These are phyloP conservation scores for Drosophila phalerata DNA, from an alignment of 2,888 invertebrate species.

Conservation along the genomic window DNA sequence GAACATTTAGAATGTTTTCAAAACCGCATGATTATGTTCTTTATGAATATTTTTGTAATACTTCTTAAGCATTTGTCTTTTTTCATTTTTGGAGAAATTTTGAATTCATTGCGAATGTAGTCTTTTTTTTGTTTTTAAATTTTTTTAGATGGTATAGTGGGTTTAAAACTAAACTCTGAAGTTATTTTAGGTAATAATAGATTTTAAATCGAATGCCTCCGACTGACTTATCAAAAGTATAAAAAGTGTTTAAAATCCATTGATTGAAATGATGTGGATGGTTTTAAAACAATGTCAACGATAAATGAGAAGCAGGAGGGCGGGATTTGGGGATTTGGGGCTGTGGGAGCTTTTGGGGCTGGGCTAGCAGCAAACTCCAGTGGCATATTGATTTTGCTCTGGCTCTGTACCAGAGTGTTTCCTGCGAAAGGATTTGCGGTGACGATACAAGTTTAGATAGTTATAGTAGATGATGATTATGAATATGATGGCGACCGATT, in stretches of 20 bases:
- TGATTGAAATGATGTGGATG: slow-evolving; percentile 55
- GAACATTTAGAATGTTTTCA: slow-evolving; percentile 76
- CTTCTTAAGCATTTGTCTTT: slow-evolving; percentile 79
- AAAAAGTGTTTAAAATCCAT: slow-evolving; percentile 82
- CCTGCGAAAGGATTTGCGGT: slow-evolving; percentile 86
- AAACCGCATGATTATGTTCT: slow-evolving; percentile 75
- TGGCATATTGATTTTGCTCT: slow-evolving; percentile 27
- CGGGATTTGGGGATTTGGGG: not conserved
- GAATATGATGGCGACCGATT: slow-evolving; percentile 58
- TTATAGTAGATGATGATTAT: slow-evolving; percentile 83
- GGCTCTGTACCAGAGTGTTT: slow-evolving; percentile 66
- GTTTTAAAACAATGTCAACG: slow-evolving; percentile 37
- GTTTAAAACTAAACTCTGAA: slow-evolving; percentile 76
- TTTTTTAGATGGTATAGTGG: slow-evolving; percentile 48
- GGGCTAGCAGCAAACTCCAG: slow-evolving; percentile 61
- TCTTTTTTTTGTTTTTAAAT: slow-evolving; percentile 55
- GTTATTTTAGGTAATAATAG: slow-evolving; percentile 57
- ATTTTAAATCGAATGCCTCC: slow-evolving; percentile 82
- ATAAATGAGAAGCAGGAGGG: slow-evolving; percentile 21
- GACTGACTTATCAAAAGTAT: slow-evolving; percentile 81
- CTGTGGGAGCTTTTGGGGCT: not conserved
- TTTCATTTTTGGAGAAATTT: slow-evolving; percentile 61
- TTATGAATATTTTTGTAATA: slow-evolving; percentile 69
- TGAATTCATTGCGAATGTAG: slow-evolving; percentile 79
- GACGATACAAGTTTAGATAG: slow-evolving; percentile 85